Evolutionary conservation across 2,888 invertebrate species (phyloP), one percentile per base, ranked within the genome.

Genomic region (Hetaerina titia): DNA sequence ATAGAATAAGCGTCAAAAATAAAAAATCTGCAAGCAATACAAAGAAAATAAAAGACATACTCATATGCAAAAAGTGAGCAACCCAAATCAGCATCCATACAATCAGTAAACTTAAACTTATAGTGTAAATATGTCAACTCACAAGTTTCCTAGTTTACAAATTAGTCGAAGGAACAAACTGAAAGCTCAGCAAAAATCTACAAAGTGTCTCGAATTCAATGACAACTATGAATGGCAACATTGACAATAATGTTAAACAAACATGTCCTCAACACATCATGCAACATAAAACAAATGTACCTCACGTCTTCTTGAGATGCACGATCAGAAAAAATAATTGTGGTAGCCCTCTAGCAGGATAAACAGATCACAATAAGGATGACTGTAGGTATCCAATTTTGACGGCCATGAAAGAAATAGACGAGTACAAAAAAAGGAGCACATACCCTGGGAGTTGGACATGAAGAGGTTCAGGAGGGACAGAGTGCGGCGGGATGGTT

Each of bases 381-480:
- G 95, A 95, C 74, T 88, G 94, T 56, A 56, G 92, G 56, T 74
- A 92, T 88, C 89, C 89, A 88, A 60, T 64, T 88, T 95, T 63
- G 15, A 31, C n/a, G 69, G 64, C 95, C 60, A 64, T 89, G 45
- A 89, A 88, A 89, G 31, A 94, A 88, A 88, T 95, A 95, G 63
- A 95, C 25, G 57, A 64, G 89, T 57, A 64, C 63, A 92, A 87
- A 95, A 87, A 95, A 95, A 87, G 95, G 60, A 89, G 89, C 89
- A 96, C 97, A 97, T 99, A 98, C 98, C 99, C 98, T 98, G 99
- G 97, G 99, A 98, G 97, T 98, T 99, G 97, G 99, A 98, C 97
- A 99, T 98, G 98, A 99, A 99, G 97, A 99, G 98, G 98, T 99
- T 99, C 97, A 99, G 98, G 97, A 99, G 98, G 97, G 99, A 99